Conservation (phyloP, 1,140 invertebrate species). For the Colletes latitarsis region DNA sequence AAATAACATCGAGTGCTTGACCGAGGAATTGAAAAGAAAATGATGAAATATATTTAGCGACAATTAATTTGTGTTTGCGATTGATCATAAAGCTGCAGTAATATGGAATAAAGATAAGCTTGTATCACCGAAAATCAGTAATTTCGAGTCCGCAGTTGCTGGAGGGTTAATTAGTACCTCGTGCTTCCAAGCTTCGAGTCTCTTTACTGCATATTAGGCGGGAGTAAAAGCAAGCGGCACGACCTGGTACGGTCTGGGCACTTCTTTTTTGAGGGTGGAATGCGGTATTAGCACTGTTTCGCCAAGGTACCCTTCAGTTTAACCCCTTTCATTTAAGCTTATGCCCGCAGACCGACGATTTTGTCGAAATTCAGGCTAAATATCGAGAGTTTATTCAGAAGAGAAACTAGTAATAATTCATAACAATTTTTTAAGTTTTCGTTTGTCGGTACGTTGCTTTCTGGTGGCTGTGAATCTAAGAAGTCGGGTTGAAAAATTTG, state of each 20-base stretch:
- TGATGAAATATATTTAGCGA: neutral
- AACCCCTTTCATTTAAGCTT: slow-evolving; percentile 55
- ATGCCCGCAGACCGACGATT: slow-evolving; percentile 18
- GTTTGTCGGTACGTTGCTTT: neutral
- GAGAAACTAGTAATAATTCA: neutral
- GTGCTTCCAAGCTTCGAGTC: slow-evolving; percentile 49
- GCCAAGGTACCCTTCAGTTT: slow-evolving; percentile 58
- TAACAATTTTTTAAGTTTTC: too few species aligned
- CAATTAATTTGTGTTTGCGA: neutral
- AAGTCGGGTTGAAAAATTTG: too few species aligned
- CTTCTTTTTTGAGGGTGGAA: slow-evolving; percentile 62
- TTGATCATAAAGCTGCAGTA: neutral
- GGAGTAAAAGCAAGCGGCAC: slow-evolving; percentile 59
- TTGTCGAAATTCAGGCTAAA: slow-evolving; percentile 6
- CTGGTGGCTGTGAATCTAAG: too few species aligned
- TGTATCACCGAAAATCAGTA: slow-evolving; percentile 55
- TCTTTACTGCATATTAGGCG: slow-evolving; percentile 62
- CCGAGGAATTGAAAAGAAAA: neutral
- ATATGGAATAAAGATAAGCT: slow-evolving; percentile 11
- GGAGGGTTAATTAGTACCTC: slow-evolving; percentile 60
- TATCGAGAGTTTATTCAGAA: neutral
- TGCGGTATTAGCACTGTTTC: slow-evolving; percentile 65
- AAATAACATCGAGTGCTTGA: neutral
- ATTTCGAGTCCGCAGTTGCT: slow-evolving; percentile 39
- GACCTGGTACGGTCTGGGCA: slow-evolving; percentile 57